Evolutionary conservation across 2,888 invertebrate genomes (phyloP).

Genomic region (Electrophaes corylata): DNA sequence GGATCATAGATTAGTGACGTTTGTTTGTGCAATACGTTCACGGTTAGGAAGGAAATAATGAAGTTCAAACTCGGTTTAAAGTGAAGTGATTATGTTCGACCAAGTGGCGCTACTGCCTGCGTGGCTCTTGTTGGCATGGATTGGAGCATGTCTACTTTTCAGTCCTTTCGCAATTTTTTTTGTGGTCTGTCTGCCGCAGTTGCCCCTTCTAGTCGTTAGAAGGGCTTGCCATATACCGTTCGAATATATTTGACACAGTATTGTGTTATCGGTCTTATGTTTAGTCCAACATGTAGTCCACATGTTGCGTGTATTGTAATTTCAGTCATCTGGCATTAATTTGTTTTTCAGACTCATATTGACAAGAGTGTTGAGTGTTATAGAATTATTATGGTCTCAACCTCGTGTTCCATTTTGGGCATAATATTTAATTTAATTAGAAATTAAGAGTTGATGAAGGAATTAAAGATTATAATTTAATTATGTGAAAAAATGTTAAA

Average conservation of each 20-base stretch:
- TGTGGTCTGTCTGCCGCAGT: slow-evolving; percentile 87
- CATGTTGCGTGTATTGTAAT: not conserved
- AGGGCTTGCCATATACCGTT: slow-evolving; percentile 87
- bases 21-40: slow-evolving; percentile 10
- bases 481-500: slow-evolving; percentile 51
- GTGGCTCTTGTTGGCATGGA: slow-evolving; percentile 86
- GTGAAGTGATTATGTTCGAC: slow-evolving; percentile 68
- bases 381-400: not conserved
- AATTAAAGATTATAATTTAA: not conserved
- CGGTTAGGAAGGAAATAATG: slow-evolving; percentile 23
- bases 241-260: slow-evolving; percentile 81
- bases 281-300: not conserved
- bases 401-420: not conserved
- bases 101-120: slow-evolving; percentile 76
- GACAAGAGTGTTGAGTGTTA: not conserved
- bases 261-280: slow-evolving; percentile 6
- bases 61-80: slow-evolving; percentile 28
- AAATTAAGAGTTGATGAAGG: not conserved
- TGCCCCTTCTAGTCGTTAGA: slow-evolving; percentile 87
- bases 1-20: slow-evolving; percentile 27
- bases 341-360: slow-evolving; percentile 1
- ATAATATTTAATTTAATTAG: slow-evolving; percentile 16
- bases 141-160: slow-evolving; percentile 86
- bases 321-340: slow-evolving; percentile 9
- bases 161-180: slow-evolving; percentile 88